Evolutionary conservation across 2,888 invertebrate genomes (phyloP).

Genomic region (Oxystoma pomonae): DNA sequence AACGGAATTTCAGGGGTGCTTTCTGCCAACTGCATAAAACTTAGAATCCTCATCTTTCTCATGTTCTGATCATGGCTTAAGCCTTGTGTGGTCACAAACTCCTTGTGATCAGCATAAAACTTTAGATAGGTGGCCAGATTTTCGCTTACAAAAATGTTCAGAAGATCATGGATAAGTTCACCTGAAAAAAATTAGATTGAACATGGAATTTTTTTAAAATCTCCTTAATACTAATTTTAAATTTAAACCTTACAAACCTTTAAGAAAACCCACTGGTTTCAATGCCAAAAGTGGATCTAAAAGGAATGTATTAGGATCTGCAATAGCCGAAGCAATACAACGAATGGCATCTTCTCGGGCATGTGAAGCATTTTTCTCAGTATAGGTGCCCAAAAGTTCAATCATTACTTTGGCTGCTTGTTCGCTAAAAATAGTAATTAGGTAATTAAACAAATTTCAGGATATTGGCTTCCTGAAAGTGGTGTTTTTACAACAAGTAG

Average conservation of each 20-base stretch:
- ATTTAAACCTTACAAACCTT: too few species aligned
- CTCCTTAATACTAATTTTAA: too few species aligned
- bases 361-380: constrained; percentile 93
- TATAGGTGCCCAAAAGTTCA: constrained; percentile 92
- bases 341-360: constrained; percentile 95
- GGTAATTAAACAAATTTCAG: too few species aligned
- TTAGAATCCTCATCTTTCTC: constrained; percentile 93
- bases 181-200: constrained; percentile 45
- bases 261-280: constrained; percentile 91
- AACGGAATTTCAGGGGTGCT: constrained; percentile 90
- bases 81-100: constrained; percentile 80
- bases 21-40: constrained; percentile 98
- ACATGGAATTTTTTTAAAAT: too few species aligned
- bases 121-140: constrained; percentile 87
- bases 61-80: constrained; percentile 91
- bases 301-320: constrained; percentile 92
- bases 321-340: constrained; percentile 92
- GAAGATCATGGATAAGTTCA: constrained; percentile 89
- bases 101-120: constrained; percentile 89
- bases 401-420: constrained; percentile 96
- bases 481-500: too few species aligned
- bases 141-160: constrained; percentile 93
- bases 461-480: too few species aligned
- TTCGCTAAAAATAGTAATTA: constrained; percentile 67
- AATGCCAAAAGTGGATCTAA: constrained; percentile 90